A percentile compares a stretch with the other conserved stretches of the same genome.
phyloP scores from a whole-genome alignment of 1,140 invertebrate species.

The Linepithema humile region DNA sequence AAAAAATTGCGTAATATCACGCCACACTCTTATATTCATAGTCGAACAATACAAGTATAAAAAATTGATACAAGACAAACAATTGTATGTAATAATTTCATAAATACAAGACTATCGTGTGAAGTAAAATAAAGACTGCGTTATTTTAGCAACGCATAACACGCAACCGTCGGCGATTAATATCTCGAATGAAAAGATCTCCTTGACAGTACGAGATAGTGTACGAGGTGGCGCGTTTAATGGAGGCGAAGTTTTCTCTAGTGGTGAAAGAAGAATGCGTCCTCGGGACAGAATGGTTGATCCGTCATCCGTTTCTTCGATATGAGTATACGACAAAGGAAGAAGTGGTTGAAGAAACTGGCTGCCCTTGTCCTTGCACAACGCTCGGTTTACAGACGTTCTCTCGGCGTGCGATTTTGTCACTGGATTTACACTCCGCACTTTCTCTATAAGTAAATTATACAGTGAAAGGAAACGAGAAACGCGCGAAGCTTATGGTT shows the following conservation, averaged over 20 bases:
- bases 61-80: no score
- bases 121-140: neutral
- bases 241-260: conserved; percentile 5
- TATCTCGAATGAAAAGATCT: neutral
- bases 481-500: neutral
- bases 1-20: no score
- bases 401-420: neutral
- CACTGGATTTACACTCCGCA: neutral
- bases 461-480: neutral
- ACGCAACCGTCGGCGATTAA: neutral
- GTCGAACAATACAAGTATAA: no score
- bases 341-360: conserved; percentile 16
- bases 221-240: neutral
- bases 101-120: no score
- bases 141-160: neutral
- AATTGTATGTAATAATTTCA: no score
- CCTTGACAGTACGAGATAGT: conserved; percentile 7
- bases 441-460: neutral
- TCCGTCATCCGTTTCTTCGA: neutral
- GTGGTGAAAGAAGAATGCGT: conserved; percentile 3
- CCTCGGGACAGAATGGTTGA: conserved; percentile 39
- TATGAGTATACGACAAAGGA: neutral
- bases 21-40: no score
- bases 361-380: conserved; percentile 52
- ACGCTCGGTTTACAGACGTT: conserved; percentile 6